These are phyloP conservation scores for Diaperis boleti DNA, from an alignment of 2,888 invertebrate species.

Conservation along the genomic window DNA sequence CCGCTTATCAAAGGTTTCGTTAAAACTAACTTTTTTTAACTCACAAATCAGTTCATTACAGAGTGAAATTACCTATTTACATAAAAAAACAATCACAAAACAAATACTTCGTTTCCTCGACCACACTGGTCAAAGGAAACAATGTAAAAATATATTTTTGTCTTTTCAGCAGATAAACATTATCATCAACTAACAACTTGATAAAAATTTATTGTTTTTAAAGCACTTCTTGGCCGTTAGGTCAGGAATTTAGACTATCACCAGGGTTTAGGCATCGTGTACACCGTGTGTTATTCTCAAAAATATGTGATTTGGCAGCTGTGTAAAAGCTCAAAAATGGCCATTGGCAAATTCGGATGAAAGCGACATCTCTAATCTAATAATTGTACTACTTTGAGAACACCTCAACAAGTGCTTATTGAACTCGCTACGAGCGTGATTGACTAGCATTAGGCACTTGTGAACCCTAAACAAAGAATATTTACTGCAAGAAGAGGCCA, in stretches of 20 bases:
- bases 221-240: slow-evolving; percentile 39
- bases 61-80: slow-evolving; percentile 32
- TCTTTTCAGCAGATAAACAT: slow-evolving; percentile 31
- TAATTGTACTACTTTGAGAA: slow-evolving; percentile 23
- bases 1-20: slow-evolving; percentile 42
- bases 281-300: slow-evolving; percentile 2
- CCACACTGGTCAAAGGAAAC: slow-evolving; percentile 20
- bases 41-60: slow-evolving; percentile 38
- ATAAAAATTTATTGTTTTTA: slow-evolving; percentile 34
- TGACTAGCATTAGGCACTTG: slow-evolving; percentile 46
- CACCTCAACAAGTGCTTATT: slow-evolving; percentile 25
- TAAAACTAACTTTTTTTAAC: slow-evolving; percentile 14
- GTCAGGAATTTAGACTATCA: slow-evolving; percentile 28
- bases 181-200: slow-evolving; percentile 28
- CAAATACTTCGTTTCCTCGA: slow-evolving; percentile 34
- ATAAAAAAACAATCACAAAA: slow-evolving; percentile 41
- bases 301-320: slow-evolving; percentile 7
- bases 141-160: slow-evolving; percentile 41
- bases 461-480: no score
- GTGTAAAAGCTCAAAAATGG: slow-evolving; percentile 10
- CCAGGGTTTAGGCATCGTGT: slow-evolving; percentile 25
- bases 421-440: slow-evolving; percentile 38
- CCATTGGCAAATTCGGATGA: no score
- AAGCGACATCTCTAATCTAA: slow-evolving; percentile 2
- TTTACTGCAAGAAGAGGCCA: no score